A percentile compares a stretch with the other conserved stretches of the same genome.
phyloP scores from a whole-genome alignment of 1,140 invertebrate species.

The Drosophila chauvacae region DNA sequence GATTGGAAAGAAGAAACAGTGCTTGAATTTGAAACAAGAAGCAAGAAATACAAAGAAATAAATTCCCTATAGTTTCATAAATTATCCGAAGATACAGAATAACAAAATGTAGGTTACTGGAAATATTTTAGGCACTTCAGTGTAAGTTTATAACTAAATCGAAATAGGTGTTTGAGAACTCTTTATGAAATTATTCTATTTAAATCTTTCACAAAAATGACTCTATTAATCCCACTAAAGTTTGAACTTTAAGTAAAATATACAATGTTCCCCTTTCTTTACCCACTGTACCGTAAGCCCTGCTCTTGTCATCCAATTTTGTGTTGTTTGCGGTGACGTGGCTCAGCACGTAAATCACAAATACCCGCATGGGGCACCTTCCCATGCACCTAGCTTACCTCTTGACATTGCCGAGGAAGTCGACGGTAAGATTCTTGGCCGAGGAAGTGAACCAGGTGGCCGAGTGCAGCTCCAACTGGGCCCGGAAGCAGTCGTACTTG shows the following conservation, averaged over 20 bases:
- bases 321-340: constrained; percentile 53
- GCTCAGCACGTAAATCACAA: constrained; percentile 66
- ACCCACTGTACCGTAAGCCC: constrained; percentile 33
- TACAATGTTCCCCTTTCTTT: too few relatives aligned
- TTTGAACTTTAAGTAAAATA: not conserved
- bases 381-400: constrained; percentile 86
- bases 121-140: too few relatives aligned
- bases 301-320: constrained; percentile 43
- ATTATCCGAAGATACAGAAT: too few relatives aligned
- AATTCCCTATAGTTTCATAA: too few relatives aligned
- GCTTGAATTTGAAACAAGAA: too few relatives aligned
- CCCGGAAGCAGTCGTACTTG: constrained; percentile 95
- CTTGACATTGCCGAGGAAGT: constrained; percentile 93
- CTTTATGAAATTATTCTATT: fast-evolving
- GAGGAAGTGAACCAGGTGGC: constrained; percentile 96
- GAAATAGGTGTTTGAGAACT: not conserved
- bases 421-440: constrained; percentile 90
- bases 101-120: too few relatives aligned
- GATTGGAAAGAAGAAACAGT: too few relatives aligned
- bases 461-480: constrained; percentile 93
- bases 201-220: not conserved
- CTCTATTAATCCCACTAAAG: too few relatives aligned
- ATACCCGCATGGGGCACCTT: constrained; percentile 26
- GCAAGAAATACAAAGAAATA: not conserved
- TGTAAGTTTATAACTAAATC: too few relatives aligned